A percentile compares a stretch with the other conserved stretches of the same genome.
Conservation (phyloP, 2,888 invertebrate genomes). For the Sthenelais limicola region DNA sequence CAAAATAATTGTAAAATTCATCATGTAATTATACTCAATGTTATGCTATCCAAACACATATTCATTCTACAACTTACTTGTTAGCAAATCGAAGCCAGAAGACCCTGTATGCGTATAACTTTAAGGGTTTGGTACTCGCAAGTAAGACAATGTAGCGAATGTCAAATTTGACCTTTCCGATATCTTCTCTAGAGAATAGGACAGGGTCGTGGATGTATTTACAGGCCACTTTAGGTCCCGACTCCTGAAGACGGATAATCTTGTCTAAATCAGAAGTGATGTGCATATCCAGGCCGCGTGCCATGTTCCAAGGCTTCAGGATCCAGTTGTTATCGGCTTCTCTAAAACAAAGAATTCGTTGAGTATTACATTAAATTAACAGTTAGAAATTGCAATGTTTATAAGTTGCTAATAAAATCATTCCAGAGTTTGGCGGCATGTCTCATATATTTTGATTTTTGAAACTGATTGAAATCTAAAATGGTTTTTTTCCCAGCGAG, state of each 20-base stretch:
- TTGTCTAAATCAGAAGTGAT: constrained; percentile 85
- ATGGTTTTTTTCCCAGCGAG: no score
- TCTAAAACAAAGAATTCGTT: no score
- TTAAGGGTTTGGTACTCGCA: constrained; percentile 82
- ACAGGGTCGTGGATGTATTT: constrained; percentile 84
- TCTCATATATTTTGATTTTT: no score
- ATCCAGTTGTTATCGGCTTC: constrained; percentile 91
- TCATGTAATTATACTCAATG: no score
- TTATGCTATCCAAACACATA: no score
- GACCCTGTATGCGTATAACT: constrained; percentile 73
- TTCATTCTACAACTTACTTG: constrained; percentile 66
- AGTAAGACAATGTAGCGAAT: constrained; percentile 88
- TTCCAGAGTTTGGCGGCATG: no score
- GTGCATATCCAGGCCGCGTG: constrained; percentile 87
- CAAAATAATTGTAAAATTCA: no score
- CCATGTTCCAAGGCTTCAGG: constrained; percentile 93
- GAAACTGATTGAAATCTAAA: no score
- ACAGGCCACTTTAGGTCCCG: constrained; percentile 83
- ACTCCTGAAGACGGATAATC: constrained; percentile 83
- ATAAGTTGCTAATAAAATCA: no score
- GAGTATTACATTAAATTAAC: no score
- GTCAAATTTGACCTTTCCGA: constrained; percentile 88
- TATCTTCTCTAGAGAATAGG: constrained; percentile 82
- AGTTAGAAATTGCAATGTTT: no score
- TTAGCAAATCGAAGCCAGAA: constrained; percentile 93